A percentile compares a stretch with the other conserved stretches of the same genome.
phyloP scores from a whole-genome alignment of 2,888 invertebrate genomes.

The Campoletis raptor region DNA sequence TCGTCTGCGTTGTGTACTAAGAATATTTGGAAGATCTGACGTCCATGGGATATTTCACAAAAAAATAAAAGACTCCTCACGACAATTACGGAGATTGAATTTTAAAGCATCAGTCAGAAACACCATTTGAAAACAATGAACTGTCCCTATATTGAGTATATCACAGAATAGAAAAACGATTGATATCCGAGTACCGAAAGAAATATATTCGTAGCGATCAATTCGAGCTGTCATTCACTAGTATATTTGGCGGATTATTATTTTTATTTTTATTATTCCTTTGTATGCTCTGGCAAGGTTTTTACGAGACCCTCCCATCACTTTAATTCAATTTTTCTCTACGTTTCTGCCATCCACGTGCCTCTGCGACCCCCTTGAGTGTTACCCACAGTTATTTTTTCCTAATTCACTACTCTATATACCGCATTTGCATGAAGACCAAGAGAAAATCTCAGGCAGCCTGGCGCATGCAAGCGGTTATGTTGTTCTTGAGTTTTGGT shows the following conservation, averaged over 20 bases:
- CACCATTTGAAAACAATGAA: not conserved
- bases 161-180: not conserved
- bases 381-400: not conserved
- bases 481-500: not conserved
- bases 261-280: not conserved
- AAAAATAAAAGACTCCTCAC: not conserved
- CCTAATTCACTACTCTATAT: not conserved
- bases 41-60: not conserved
- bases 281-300: not conserved
- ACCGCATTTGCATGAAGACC: not conserved
- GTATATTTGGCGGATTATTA: not conserved
- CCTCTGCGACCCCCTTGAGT: not conserved
- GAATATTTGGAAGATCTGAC: not conserved
- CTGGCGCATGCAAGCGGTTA: not conserved
- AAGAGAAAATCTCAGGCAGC: not conserved
- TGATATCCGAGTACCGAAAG: not conserved
- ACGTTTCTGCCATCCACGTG: not conserved
- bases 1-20: conserved; percentile 11
- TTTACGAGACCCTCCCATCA: not conserved
- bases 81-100: not conserved
- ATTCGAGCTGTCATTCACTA: not conserved
- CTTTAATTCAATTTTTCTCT: not conserved
- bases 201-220: not conserved
- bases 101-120: not conserved
- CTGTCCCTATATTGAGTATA: not conserved